Conservation (phyloP, 2,888 invertebrate genomes). For the Smittia aterrima region DNA sequence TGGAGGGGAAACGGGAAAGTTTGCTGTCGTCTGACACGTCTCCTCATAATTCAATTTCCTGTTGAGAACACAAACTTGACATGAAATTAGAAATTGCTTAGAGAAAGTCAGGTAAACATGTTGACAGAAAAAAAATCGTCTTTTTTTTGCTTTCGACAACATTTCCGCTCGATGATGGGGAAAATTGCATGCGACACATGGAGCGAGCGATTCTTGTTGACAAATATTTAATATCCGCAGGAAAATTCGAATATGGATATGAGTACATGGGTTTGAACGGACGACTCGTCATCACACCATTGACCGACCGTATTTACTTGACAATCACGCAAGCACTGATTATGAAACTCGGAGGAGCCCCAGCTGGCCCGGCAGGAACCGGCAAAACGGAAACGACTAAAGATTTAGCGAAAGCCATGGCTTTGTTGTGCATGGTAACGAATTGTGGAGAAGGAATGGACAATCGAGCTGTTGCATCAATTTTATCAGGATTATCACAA, state of each 20-base stretch:
- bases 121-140: too few species aligned
- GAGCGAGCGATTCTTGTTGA: too few species aligned
- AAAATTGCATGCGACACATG: too few species aligned
- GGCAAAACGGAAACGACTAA: slow-evolving; percentile 90
- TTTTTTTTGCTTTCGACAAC: too few species aligned
- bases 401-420: slow-evolving; percentile 87
- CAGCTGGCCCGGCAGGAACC: slow-evolving; percentile 65
- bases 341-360: slow-evolving; percentile 89
- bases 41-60: too few species aligned
- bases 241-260: slow-evolving; percentile 86
- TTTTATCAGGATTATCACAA: slow-evolving; percentile 73
- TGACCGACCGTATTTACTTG: slow-evolving; percentile 89
- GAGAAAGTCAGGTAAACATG: too few species aligned
- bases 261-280: slow-evolving; percentile 95
- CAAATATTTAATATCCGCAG: slow-evolving; percentile 49
- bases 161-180: too few species aligned
- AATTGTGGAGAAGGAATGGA: slow-evolving; percentile 96
- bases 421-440: slow-evolving; percentile 77
- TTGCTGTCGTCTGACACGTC: too few species aligned
- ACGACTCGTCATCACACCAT: slow-evolving; percentile 84
- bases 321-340: slow-evolving; percentile 90
- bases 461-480: slow-evolving; percentile 76
- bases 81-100: too few species aligned
- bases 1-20: too few species aligned
- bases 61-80: too few species aligned